Base-by-base conservation (phyloP, 1,140 invertebrate species). In the Pogonus chalceus region DNA sequence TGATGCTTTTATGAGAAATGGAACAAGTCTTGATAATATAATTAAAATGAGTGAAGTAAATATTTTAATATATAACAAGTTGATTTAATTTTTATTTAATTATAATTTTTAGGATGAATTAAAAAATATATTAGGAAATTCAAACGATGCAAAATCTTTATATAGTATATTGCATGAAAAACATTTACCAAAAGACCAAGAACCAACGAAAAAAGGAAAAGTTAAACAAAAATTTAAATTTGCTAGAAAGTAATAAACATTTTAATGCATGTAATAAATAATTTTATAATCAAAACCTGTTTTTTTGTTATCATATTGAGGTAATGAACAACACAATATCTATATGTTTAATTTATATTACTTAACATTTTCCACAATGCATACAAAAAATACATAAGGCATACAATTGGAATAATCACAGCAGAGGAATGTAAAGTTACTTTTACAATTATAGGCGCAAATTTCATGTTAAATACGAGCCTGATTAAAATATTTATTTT, bases 1-100 rank as follows among this genome's bases (percentile, higher is more conserved):
- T 3, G 76, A 82, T 51, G 60, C 68, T 0, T 72, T 97, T 52
- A 76, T 97, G 72, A 86, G 89, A 57, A 84, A 84, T 66, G 87
- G 90, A 1, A 69, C 79, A 56, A 86, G 85, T 24, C 70, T 98
- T 49, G 79, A 83, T 61, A 69, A 85, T 65, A 66, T 88, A 23
- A 68, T 82, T 43, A 74, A 75, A 49, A 66, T 81, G 49, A 73
- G 67, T 26, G 67, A 79, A 68, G 81, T 81, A 71, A 56, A 52
- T 61, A 39, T 12, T 46, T 23, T 26, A 49, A 16, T 1, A 37
- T 37, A 7, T 31, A 35, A 21, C 23, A 10, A 35, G 18, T 22
- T 55, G 22, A 2, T n/a, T 23, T 12, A 23, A 46, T 52, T 48
- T 35, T 37, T 37, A 20, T 55, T 23, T 9, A 43, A 43, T 48